These are phyloP conservation scores for Eulemur macaco DNA, from an alignment of 2,113 vertebrate species.

Conservation along the genomic window DNA sequence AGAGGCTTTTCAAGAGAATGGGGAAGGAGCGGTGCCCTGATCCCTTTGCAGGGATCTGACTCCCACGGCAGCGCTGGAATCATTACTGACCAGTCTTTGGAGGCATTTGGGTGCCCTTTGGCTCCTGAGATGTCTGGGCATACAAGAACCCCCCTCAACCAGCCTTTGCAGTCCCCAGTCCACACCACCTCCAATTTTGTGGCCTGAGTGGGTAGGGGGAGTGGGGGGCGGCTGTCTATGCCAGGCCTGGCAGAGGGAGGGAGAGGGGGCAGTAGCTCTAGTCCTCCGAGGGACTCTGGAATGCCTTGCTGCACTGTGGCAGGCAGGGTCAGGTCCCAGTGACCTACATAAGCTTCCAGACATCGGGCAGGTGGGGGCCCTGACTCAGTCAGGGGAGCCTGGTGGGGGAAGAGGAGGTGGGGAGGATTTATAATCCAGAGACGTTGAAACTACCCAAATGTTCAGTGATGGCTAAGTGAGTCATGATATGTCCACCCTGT, in stretches of 20 bases:
- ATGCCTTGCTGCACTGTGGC: background rate
- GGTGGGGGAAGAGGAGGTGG: background rate
- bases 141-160: background rate
- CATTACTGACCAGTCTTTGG: background rate
- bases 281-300: background rate
- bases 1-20: background rate
- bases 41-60: background rate
- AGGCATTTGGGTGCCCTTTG: background rate
- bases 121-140: background rate
- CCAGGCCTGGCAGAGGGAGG: background rate
- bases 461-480: conserved; percentile 40
- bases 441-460: background rate
- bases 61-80: background rate
- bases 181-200: background rate
- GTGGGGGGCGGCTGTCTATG: background rate
- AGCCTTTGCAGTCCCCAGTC: background rate
- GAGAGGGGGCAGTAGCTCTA: background rate
- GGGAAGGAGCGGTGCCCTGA: background rate
- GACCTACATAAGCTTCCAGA: conserved; percentile 46
- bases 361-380: background rate
- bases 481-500: background rate
- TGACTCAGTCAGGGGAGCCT: conserved; percentile 16
- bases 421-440: conserved; percentile 3
- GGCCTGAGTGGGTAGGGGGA: background rate
- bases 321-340: background rate